phyloP scores from a whole-genome alignment of 2,888 invertebrate species.

The Melanophora roralis region DNA sequence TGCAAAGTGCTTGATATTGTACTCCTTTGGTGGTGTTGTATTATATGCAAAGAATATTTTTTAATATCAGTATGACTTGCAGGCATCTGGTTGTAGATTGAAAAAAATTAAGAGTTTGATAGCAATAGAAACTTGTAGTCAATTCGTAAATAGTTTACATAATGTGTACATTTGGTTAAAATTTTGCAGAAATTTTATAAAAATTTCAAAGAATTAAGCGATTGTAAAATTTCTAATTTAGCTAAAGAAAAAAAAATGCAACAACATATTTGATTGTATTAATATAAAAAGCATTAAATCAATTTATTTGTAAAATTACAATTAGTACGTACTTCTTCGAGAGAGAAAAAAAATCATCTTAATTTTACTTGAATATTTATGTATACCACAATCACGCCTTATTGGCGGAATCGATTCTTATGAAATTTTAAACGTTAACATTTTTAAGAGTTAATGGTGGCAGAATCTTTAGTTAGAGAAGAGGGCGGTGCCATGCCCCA shows the following conservation, averaged over 20 bases:
- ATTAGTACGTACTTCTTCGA: too few relatives aligned
- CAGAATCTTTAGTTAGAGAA: too few relatives aligned
- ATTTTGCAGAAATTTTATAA: background rate
- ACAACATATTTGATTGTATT: background rate
- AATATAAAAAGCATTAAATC: too few relatives aligned
- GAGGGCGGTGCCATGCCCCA: too few relatives aligned
- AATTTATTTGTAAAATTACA: too few relatives aligned
- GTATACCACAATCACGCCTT: too few relatives aligned
- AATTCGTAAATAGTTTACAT: slow-evolving; percentile 12
- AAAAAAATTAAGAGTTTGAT: background rate
- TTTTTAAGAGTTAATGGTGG: too few relatives aligned
- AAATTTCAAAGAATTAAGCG: background rate
- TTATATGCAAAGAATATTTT: slow-evolving; percentile 46
- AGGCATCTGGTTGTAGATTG: slow-evolving; percentile 40
- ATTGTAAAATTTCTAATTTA: background rate
- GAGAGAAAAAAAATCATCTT: too few relatives aligned
- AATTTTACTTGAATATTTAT: too few relatives aligned
- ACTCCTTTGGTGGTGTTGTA: slow-evolving; percentile 14
- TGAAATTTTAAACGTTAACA: too few relatives aligned
- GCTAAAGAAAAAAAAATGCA: background rate
- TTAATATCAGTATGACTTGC: slow-evolving; percentile 57
- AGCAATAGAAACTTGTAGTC: background rate
- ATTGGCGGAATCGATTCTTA: too few relatives aligned
- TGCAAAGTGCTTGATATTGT: slow-evolving; percentile 27
- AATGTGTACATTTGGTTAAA: slow-evolving; percentile 11